Base-by-base conservation (phyloP, 30 jellyfish, hydroid and myxozoan species). In the Sanderia malayensis region DNA sequence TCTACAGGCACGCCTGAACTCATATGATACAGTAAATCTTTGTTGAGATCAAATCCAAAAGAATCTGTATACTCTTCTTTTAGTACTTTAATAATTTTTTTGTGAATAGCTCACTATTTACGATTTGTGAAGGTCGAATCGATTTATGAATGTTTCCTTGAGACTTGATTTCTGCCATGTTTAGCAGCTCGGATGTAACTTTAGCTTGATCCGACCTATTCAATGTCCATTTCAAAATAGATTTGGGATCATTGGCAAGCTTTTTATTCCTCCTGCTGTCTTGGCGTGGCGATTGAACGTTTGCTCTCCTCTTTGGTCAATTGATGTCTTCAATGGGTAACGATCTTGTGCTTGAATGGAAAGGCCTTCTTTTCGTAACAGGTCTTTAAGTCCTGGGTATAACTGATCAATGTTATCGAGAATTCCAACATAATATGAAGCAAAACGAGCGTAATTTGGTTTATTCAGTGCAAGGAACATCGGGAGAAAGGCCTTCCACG, bases 221-320 rank as follows among this genome's bases (percentile, higher is more conserved):
- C 55, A 41, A 41, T 6, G 55, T 41, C 55, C 55, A 41, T 15
- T 41, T 41, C 8, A 41, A 15, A 8, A 41, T 15, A 6, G 55
- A 8, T 6, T 8, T 6, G 8, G 8, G 11, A 11, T 57, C 25
- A 26, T 13, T 8, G 25, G 60, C 74, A 62, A 62, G 13, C 17
- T 10, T 20, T 62, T 20, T 29, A 20, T 62, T 4, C 60, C 60
- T 18, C 74, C 74, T 4, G 74, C 4, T 29, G 74, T 62, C 25
- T 62, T 62, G 9, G 74, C 74, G 8, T 62, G 65, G 6, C 74
- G 7, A 20, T 62, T 62, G 63, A 62, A 9, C 25, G 74, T 20
- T 62, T 62, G 74, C 20, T 62, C 74, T 20, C 74, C 74, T 17
- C 74, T 23, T 31, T 62, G 74, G 20, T 62, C 74, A 17, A 62